phyloP scores from a whole-genome alignment of 2,888 invertebrate genomes.

The Pandemis corylana region DNA sequence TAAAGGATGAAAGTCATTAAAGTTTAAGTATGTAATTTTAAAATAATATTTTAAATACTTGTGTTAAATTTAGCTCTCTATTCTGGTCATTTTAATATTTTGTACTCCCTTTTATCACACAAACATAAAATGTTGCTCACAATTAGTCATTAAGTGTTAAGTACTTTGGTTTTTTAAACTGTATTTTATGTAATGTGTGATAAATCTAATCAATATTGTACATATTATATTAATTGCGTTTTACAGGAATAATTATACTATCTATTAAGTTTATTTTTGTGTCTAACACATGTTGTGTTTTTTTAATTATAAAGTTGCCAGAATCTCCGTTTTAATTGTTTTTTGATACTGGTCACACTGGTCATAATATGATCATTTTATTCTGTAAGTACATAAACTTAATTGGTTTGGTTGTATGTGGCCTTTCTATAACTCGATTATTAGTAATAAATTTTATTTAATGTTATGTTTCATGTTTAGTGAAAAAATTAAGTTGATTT shows the following conservation, averaged over 20 bases:
- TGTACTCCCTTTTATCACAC: conserved; percentile 24
- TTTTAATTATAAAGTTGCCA: not conserved
- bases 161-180: not conserved
- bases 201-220: conserved; percentile 13
- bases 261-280: not conserved
- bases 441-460: not conserved
- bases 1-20: not conserved
- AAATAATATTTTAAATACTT: too few species aligned
- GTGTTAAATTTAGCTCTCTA: conserved; percentile 44
- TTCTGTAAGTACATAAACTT: too few species aligned
- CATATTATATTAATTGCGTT: not conserved
- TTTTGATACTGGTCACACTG: not conserved
- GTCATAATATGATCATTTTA: not conserved
- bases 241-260: not conserved
- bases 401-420: too few species aligned
- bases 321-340: not conserved
- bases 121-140: not conserved
- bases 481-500: too few species aligned
- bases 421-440: not conserved
- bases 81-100: conserved; percentile 49
- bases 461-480: not conserved
- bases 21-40: too few species aligned
- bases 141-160: conserved; percentile 11
- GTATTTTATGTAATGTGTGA: conserved; percentile 9
- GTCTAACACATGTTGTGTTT: not conserved